Percentiles rank a stretch among this genome's conserved stretches.
phyloP scores from a whole-genome alignment of 64 coral and sea anemone genomes.

The Anthopleura sola region DNA sequence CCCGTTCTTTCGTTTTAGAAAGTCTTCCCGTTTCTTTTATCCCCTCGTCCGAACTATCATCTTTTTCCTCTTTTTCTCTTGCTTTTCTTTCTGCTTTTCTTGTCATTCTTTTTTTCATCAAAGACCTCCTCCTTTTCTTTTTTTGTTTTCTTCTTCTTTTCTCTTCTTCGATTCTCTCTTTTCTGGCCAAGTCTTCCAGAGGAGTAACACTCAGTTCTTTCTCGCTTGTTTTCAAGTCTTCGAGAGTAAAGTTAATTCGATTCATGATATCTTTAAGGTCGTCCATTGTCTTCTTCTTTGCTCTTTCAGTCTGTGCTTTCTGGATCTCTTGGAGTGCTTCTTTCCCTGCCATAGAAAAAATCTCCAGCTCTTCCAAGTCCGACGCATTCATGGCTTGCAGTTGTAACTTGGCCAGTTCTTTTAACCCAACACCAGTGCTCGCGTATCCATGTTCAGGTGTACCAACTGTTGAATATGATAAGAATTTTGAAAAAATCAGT shows the following conservation, averaged over 20 bases:
- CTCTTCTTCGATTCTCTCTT: conserved; percentile 9
- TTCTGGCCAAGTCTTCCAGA: not conserved
- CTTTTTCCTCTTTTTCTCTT: not conserved
- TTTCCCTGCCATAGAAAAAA: conserved; percentile 23
- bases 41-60: not conserved
- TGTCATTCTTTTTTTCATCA: conserved; percentile 3
- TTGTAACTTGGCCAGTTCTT: not conserved
- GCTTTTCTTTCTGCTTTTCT: not conserved
- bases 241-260: conserved; percentile 10
- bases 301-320: conserved; percentile 13
- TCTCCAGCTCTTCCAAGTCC: not conserved
- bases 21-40: not conserved
- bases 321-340: conserved; percentile 21
- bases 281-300: conserved; percentile 6
- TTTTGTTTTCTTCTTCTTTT: not conserved
- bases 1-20: not conserved
- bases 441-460: not conserved
- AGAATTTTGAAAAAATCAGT: not conserved
- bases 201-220: not conserved
- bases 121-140: not conserved
- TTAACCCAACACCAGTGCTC: not conserved
- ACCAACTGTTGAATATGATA: not conserved
- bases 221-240: not conserved
- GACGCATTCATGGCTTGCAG: not conserved
- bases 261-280: conserved; percentile 16